These are phyloP conservation scores for Nomada lathburiana DNA, from an alignment of 2,888 invertebrate genomes.

Conservation along the genomic window DNA sequence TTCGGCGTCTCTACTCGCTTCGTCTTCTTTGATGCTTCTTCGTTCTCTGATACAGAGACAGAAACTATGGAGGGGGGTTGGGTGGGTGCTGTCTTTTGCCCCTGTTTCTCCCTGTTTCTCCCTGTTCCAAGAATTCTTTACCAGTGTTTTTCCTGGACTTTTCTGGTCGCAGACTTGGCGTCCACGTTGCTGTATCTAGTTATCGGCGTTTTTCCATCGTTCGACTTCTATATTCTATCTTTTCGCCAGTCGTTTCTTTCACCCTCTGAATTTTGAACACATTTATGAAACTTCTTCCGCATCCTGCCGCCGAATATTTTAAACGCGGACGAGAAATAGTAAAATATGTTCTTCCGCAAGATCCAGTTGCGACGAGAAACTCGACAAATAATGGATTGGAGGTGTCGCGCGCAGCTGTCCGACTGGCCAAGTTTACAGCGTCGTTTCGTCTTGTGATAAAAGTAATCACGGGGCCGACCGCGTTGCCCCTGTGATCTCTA, in stretches of 20 bases:
- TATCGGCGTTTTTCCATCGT: too few species aligned
- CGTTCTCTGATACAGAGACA: background rate
- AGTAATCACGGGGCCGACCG: background rate
- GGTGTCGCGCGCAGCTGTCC: background rate
- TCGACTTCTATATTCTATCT: background rate
- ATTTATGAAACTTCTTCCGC: too few species aligned
- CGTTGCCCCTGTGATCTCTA: background rate
- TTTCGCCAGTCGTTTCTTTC: background rate
- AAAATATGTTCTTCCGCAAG: too few species aligned
- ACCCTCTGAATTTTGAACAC: background rate
- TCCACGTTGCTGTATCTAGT: too few species aligned
- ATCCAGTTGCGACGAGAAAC: too few species aligned
- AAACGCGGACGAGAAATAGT: too few species aligned
- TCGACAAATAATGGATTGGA: constrained; percentile 8
- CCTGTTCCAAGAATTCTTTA: too few species aligned
- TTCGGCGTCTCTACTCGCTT: background rate
- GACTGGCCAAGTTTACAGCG: background rate
- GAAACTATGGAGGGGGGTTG: background rate
- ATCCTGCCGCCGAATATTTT: too few species aligned
- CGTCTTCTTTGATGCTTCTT: background rate
- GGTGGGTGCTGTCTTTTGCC: background rate
- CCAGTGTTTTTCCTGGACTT: too few species aligned
- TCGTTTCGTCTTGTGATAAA: background rate
- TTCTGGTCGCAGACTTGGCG: too few species aligned
- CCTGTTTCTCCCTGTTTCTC: too few species aligned